Percentiles rank a stretch among this genome's conserved stretches.
phyloP scores from a whole-genome alignment of 1,140 invertebrate species.

The Gryon sp. region DNA sequence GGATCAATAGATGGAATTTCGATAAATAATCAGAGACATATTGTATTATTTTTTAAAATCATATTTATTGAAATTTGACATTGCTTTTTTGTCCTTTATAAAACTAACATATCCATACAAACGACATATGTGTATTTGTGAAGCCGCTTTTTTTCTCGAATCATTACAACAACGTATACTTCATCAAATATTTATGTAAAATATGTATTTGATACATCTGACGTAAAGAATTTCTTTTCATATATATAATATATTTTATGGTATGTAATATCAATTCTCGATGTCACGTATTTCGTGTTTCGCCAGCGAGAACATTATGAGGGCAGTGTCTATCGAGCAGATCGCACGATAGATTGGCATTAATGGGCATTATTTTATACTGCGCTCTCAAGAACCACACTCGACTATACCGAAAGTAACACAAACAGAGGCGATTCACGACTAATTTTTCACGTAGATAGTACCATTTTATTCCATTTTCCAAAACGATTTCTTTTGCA shows the following conservation, averaged over 20 bases:
- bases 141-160: constrained; percentile 24
- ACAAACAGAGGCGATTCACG: constrained; percentile 37
- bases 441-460: constrained; percentile 23
- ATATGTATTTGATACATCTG: constrained; percentile 54
- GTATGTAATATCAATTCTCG: constrained; percentile 58
- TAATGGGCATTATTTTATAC: constrained; percentile 62
- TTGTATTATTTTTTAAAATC: constrained; percentile 31
- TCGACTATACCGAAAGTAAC: constrained; percentile 52
- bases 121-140: constrained; percentile 12
- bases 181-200: constrained; percentile 54
- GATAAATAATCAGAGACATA: too few species aligned
- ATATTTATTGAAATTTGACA: constrained; percentile 50
- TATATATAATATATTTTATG: constrained; percentile 58
- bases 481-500: too few species aligned
- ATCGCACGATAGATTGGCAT: constrained; percentile 62
- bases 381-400: constrained; percentile 42
- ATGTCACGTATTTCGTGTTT: constrained; percentile 58
- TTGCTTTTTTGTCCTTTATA: constrained; percentile 27
- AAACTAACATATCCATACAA: constrained; percentile 52
- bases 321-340: constrained; percentile 61
- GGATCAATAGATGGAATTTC: too few species aligned
- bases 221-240: constrained; percentile 45
- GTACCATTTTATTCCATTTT: too few species aligned
- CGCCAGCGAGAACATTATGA: constrained; percentile 61
- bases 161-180: constrained; percentile 41